Evolutionary conservation across 2,888 invertebrate species (phyloP).

Genomic region (Pelosia muscerda): DNA sequence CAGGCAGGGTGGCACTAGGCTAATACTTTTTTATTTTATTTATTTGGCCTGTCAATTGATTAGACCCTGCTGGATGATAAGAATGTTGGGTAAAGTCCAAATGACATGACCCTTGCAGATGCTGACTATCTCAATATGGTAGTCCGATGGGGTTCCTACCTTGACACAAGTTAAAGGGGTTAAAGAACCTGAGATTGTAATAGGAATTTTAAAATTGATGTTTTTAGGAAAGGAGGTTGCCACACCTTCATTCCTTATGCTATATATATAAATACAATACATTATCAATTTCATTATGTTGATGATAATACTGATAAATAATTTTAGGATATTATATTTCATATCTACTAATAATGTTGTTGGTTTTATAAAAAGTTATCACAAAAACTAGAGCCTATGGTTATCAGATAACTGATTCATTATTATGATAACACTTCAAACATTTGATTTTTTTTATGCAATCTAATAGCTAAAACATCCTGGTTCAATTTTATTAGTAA

Average conservation of each 20-base stretch:
- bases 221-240: background rate
- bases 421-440: background rate
- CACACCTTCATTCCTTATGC: background rate
- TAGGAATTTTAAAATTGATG: too few relatives aligned
- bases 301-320: background rate
- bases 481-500: background rate
- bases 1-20: too few relatives aligned
- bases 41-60: too few relatives aligned
- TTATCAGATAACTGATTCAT: constrained; percentile 4
- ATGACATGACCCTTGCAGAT: too few relatives aligned
- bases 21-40: too few relatives aligned
- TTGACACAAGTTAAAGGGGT: too few relatives aligned
- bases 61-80: too few relatives aligned
- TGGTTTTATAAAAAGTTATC: constrained; percentile 1
- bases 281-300: background rate
- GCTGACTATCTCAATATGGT: too few relatives aligned
- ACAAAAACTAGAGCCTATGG: background rate
- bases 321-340: background rate
- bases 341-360: background rate
- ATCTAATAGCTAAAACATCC: background rate
- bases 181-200: too few relatives aligned
- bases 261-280: background rate
- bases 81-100: too few relatives aligned
- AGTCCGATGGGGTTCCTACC: too few relatives aligned
- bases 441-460: background rate